Evolutionary conservation across 1,140 invertebrate genomes (phyloP), one percentile per base, ranked within the genome.

Genomic region (Achatina immaculata): DNA sequence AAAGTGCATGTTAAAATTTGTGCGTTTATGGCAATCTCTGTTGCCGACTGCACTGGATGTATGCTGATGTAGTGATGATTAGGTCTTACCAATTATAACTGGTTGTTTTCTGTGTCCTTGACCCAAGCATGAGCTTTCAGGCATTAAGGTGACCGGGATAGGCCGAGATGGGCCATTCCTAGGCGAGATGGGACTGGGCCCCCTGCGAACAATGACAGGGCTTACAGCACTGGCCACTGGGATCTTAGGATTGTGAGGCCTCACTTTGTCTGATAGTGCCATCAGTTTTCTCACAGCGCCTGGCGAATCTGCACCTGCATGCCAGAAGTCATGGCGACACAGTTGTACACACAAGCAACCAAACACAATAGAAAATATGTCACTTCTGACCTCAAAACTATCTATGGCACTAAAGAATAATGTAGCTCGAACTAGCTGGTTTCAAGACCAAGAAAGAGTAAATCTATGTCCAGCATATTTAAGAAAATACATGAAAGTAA

Each of bases 231-330:
- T 85, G 62, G 88, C 85, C 40, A 87, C 83, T 72, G 86, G 86
- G 40, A 86, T 85, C 85, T 90, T 90, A 45, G 88, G 87, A 77
- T 90, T 89, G 79, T 89, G 89, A 42, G 90, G 96, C 73, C 95
- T 93, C 24, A 96, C 96, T 92, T 97, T 99, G 71, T 92, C 92
- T 34, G 92, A 96, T 7, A 99, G 92, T 2, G 97, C 94, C 80
- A 99, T 92, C 88, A 99, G 94, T 89, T 99, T 99, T 82, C 96
- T 93, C 4, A 99, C 96, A 0, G 97, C 96, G 92, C 99, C 97
- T 4, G 97, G 97, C 38, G 97, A 98, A 36, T 97, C 97, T 45
- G 97, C 96, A 83, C 97, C 97, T 90, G 82, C 62, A 45, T 40
- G 38, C 71, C 36, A 58, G 62, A 71, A 83, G 65, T 74, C 14